Conservation (phyloP, 1,140 invertebrate species). For the Solen grandis region DNA sequence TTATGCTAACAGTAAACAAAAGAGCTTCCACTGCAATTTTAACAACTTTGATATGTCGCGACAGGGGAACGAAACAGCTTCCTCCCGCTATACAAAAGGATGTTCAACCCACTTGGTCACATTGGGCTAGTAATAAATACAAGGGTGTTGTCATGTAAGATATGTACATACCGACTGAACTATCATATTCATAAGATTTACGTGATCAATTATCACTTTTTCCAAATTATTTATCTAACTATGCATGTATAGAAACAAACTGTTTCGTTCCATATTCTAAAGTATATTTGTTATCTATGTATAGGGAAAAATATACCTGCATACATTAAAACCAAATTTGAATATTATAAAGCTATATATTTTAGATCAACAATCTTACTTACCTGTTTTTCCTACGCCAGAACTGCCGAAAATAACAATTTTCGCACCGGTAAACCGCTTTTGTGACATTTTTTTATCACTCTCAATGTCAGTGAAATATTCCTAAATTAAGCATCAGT, state of each 20-base stretch:
- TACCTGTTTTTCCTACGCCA: constrained; percentile 49
- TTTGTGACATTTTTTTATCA: constrained; percentile 45
- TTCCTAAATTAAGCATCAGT: too few relatives aligned
- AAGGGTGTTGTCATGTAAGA: too few relatives aligned
- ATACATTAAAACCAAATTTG: not conserved
- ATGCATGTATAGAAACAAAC: not conserved
- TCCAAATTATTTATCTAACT: not conserved
- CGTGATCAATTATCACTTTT: not conserved
- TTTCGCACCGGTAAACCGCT: constrained; percentile 35
- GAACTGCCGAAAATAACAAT: constrained; percentile 33
- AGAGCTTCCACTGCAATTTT: too few relatives aligned
- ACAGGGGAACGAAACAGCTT: too few relatives aligned
- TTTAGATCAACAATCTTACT: not conserved
- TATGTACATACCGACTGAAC: too few relatives aligned
- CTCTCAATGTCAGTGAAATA: too few relatives aligned
- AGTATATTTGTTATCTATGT: not conserved
- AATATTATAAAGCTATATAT: not conserved
- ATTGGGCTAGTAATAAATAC: too few relatives aligned
- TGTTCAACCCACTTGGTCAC: too few relatives aligned
- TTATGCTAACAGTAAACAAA: too few relatives aligned
- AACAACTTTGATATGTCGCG: too few relatives aligned
- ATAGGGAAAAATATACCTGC: not conserved
- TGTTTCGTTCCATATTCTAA: not conserved
- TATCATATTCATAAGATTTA: too few relatives aligned
- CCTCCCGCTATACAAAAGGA: too few relatives aligned